Conservation (phyloP, 2,797 vertebrate species). For the Uromys caudimaculatus region DNA sequence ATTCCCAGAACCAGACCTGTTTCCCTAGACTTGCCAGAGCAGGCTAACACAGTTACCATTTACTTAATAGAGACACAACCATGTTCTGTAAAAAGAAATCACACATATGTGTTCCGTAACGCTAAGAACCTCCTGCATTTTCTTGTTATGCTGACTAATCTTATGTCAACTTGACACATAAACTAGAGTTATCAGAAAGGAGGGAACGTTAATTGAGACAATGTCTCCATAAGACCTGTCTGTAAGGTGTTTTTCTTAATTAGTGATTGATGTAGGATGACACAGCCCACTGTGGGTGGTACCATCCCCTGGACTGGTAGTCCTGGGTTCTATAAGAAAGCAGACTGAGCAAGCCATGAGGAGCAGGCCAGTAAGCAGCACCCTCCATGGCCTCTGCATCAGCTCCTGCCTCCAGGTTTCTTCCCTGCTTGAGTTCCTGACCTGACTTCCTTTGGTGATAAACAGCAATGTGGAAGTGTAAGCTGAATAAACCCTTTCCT, state of each 20-base stretch:
- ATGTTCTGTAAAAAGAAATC: neutral
- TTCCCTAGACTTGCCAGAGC: conserved; percentile 1
- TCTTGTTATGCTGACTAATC: neutral
- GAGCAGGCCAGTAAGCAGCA: neutral
- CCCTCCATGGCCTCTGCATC: neutral
- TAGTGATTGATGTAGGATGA: neutral
- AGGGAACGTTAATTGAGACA: neutral
- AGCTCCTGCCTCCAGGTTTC: neutral
- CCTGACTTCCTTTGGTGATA: neutral
- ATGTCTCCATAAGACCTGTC: neutral
- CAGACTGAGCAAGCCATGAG: neutral
- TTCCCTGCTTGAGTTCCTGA: neutral
- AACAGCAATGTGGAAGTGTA: neutral
- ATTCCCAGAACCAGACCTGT: neutral
- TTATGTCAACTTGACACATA: neutral
- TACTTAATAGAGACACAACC: neutral
- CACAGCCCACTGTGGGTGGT: neutral
- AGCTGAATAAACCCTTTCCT: neutral
- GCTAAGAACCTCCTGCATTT: neutral
- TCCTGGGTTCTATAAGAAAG: neutral
- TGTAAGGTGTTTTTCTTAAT: neutral
- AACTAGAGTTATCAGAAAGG: neutral
- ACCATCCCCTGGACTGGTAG: neutral
- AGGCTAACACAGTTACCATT: neutral
- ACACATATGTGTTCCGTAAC: neutral